Percentiles rank a stretch among this genome's conserved stretches.
Evolutionary conservation across 2,888 invertebrate species (phyloP).

Genomic region (Leptopterna dolabrata): DNA sequence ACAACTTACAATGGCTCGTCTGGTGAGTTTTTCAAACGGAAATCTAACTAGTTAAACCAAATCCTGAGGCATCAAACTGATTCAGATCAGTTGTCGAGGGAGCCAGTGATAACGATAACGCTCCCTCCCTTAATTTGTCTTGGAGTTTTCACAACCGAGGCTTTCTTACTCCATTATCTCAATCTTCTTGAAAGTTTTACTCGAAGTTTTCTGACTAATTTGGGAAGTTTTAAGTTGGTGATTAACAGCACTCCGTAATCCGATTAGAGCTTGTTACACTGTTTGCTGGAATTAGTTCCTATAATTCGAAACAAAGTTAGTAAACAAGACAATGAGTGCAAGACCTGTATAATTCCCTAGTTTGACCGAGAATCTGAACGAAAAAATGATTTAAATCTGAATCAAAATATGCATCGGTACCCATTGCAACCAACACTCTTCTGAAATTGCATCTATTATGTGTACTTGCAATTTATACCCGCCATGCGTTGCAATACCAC

Average conservation of each 20-base stretch:
- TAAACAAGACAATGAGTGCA: neutral
- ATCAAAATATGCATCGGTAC: too few relatives aligned
- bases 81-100: neutral
- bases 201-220: conserved; percentile 16
- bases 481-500: too few relatives aligned
- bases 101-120: neutral
- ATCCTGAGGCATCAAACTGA: neutral
- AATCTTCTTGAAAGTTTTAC: neutral
- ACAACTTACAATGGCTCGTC: neutral
- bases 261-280: conserved; percentile 34
- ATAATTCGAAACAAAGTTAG: neutral
- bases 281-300: neutral
- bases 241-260: conserved; percentile 24
- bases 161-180: conserved; percentile 8
- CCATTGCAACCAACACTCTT: too few relatives aligned
- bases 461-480: too few relatives aligned
- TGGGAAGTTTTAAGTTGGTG: conserved; percentile 28
- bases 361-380: too few relatives aligned
- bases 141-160: neutral
- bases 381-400: too few relatives aligned
- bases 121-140: conserved; percentile 7
- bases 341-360: too few relatives aligned
- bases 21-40: neutral
- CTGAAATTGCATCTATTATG: too few relatives aligned
- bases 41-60: conserved; percentile 37